Evolutionary conservation across 2,888 invertebrate species (phyloP), one percentile per base, ranked within the genome.

Genomic region (Clepsis dumicolana): DNA sequence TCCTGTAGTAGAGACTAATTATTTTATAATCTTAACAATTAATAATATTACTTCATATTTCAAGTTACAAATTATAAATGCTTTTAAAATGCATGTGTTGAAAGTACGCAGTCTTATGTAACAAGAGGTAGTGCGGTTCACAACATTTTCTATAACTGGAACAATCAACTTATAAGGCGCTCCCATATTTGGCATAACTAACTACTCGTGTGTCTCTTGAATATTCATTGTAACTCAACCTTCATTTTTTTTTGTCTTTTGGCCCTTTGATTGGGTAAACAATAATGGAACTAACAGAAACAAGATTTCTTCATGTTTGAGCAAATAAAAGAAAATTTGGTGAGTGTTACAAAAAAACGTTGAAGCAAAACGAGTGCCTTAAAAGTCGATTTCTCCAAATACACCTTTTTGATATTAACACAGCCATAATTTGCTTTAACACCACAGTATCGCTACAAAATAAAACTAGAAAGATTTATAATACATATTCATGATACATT

Each of bases 51-150:
- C 12, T 59, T 38, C 41, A 38, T 52, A 41, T 14, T 66, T 12
- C 57, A 63, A 24, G 44, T 59, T 68, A 68, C 50, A 64, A 56
- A 25, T 35, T 29, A 68, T 71, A 75, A 71, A 72, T 77, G 74
- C 72, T 70, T 41, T 67, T 69, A 70, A 83, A 86, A 87, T 85
- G 83, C 82, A 77, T 79, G 79, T 80, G 85, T 81, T 84, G 81
- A 82, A 79, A 80, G 78, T 80, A 80, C 80, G 81, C 87, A 90
- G 89, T 89, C 87, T 89, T 88, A 81, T 82, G 53, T 72, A 83
- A 82, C 88, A 87, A 89, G 93, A 93, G 93, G 93, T 93, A 93
- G 87, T 83, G 86, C 82, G 93, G 93, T 92, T 89, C 79, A 80
- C 75, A 78, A 78, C 85, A 85, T 83, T 84, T 81, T 85, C 38